A percentile compares a stretch with the other conserved stretches of the same genome.
Conservation (phyloP, 2,888 invertebrate genomes). For the Coecobrya sp. region DNA sequence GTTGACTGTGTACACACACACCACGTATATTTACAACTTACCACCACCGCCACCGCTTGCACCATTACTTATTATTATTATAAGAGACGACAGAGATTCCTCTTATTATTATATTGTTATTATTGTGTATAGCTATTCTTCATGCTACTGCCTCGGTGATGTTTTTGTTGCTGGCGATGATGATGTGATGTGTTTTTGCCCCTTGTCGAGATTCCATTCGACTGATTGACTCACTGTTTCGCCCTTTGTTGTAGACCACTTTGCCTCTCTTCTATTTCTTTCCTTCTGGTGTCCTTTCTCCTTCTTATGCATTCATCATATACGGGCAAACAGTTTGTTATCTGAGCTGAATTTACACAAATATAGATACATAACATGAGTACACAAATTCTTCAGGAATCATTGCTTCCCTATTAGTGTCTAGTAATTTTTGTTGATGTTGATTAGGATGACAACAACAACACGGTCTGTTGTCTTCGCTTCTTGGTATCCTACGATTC, state of each 20-base stretch:
- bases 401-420: slow-evolving; percentile 28
- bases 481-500: background rate
- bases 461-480: slow-evolving; percentile 24
- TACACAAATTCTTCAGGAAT: slow-evolving; percentile 58
- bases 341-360: slow-evolving; percentile 37
- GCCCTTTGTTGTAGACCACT: slow-evolving; percentile 52
- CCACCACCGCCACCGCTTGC: slow-evolving; percentile 72
- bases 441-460: slow-evolving; percentile 65
- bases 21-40: slow-evolving; percentile 63
- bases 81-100: slow-evolving; percentile 59
- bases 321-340: slow-evolving; percentile 48
- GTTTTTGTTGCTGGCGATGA: slow-evolving; percentile 58
- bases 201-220: slow-evolving; percentile 78
- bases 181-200: slow-evolving; percentile 75
- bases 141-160: background rate
- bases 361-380: slow-evolving; percentile 29
- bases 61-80: slow-evolving; percentile 51
- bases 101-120: slow-evolving; percentile 35
- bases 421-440: slow-evolving; percentile 63
- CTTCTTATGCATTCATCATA: slow-evolving; percentile 16
- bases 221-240: slow-evolving; percentile 79
- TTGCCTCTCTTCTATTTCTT: slow-evolving; percentile 50
- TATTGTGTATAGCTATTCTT: slow-evolving; percentile 38
- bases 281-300: slow-evolving; percentile 63
- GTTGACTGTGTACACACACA: slow-evolving; percentile 78